Evolutionary conservation across 1,140 invertebrate genomes (phyloP).

Genomic region (Drosophila tani): DNA sequence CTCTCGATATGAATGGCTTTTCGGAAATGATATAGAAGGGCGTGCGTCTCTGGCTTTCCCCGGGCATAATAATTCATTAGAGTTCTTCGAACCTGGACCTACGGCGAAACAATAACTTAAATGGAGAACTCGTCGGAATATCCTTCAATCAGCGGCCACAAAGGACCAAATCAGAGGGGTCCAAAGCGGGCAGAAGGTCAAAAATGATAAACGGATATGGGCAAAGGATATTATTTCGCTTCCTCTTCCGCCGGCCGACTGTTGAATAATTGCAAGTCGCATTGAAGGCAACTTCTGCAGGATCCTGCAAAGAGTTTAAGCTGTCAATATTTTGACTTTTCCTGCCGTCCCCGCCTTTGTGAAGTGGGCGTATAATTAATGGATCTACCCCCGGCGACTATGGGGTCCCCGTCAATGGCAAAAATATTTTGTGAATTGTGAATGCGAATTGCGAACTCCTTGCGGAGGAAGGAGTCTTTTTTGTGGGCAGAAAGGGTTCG

Average conservation of each 20-base stretch:
- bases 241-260: slow-evolving; percentile 63
- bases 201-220: slow-evolving; percentile 85
- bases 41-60: slow-evolving; percentile 36
- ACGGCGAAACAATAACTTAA: slow-evolving; percentile 75
- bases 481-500: slow-evolving; percentile 66
- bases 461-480: neutral
- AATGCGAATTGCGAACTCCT: slow-evolving; percentile 60
- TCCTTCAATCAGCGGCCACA: slow-evolving; percentile 43
- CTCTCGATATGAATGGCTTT: slow-evolving; percentile 6
- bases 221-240: slow-evolving; percentile 71
- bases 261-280: slow-evolving; percentile 78
- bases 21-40: slow-evolving; percentile 35
- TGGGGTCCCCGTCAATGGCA: slow-evolving; percentile 58
- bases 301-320: slow-evolving; percentile 67
- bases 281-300: slow-evolving; percentile 61
- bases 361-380: slow-evolving; percentile 84
- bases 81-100: slow-evolving; percentile 47
- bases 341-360: slow-evolving; percentile 59
- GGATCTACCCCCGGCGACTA: slow-evolving; percentile 40
- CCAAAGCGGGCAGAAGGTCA: slow-evolving; percentile 76
- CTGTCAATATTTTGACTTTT: slow-evolving; percentile 85
- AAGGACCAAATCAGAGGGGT: slow-evolving; percentile 39
- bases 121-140: slow-evolving; percentile 31
- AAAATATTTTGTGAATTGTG: slow-evolving; percentile 65
- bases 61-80: slow-evolving; percentile 77